A percentile compares a stretch with the other conserved stretches of the same genome.
Conservation (phyloP, 2,113 vertebrate species). For the Vidua macroura region DNA sequence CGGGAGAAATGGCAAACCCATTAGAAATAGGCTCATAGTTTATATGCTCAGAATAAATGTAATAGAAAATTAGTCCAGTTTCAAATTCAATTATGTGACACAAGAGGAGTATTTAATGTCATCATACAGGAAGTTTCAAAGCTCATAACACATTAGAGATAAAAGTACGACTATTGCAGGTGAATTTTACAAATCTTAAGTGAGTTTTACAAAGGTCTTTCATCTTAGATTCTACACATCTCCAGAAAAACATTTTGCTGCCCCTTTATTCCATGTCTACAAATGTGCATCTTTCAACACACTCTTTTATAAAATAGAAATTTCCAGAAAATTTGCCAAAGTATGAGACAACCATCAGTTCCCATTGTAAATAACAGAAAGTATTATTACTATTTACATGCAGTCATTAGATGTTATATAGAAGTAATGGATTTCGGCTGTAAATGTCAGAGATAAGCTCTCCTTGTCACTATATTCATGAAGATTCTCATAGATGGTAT, state of each 20-base stretch:
- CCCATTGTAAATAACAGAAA: not conserved
- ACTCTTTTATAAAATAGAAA: not conserved
- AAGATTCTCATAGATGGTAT: not conserved
- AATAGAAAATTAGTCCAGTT: not conserved
- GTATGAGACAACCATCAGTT: not conserved
- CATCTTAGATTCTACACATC: not conserved
- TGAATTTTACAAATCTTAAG: not conserved
- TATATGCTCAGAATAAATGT: not conserved
- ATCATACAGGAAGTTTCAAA: not conserved
- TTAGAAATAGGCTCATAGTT: not conserved
- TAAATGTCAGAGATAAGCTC: not conserved
- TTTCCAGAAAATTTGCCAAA: not conserved
- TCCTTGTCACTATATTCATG: not conserved
- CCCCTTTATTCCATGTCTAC: not conserved
- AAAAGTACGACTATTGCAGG: not conserved
- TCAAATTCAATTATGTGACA: not conserved
- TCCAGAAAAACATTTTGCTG: not conserved
- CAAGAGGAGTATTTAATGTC: not conserved
- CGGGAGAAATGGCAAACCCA: not conserved
- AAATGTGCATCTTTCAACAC: not conserved
- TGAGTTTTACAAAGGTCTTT: not conserved
- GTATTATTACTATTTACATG: not conserved
- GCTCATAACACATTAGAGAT: not conserved
- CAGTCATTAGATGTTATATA: not conserved
- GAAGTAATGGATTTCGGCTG: not conserved